Percentiles rank a stretch among this genome's conserved stretches.
These are phyloP conservation scores for Emydocephalus ijimae DNA, from an alignment of 2,113 vertebrate genomes.

Conservation along the genomic window DNA sequence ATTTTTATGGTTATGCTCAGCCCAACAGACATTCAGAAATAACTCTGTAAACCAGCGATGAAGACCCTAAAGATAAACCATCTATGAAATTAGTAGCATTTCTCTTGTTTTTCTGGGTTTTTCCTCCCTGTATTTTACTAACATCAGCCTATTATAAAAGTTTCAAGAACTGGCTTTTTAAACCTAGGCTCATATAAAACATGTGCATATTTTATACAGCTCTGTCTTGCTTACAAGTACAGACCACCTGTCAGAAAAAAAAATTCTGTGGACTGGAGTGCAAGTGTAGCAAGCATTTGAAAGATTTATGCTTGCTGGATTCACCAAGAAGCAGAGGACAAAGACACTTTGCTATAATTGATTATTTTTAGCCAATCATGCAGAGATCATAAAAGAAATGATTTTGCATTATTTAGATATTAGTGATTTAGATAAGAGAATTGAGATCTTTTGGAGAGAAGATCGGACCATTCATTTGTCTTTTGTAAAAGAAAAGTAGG, in stretches of 20 bases:
- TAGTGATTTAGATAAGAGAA: background rate
- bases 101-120: background rate
- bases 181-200: background rate
- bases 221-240: background rate
- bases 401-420: background rate
- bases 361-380: background rate
- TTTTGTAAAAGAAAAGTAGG: background rate
- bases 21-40: background rate
- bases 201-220: background rate
- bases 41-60: background rate
- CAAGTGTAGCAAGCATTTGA: background rate
- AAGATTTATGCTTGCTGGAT: background rate
- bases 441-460: background rate
- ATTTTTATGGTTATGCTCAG: rapidly evolving
- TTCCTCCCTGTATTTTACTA: background rate
- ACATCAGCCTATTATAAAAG: background rate
- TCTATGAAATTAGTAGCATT: background rate
- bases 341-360: background rate
- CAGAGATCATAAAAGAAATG: background rate
- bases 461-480: no score
- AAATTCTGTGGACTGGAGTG: background rate
- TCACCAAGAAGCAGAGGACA: conserved; percentile 2
- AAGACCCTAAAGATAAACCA: background rate
- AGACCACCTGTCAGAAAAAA: background rate
- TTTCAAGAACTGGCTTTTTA: background rate